Conservation (phyloP, 2,888 invertebrate species). For the Mesochorus sp. region DNA sequence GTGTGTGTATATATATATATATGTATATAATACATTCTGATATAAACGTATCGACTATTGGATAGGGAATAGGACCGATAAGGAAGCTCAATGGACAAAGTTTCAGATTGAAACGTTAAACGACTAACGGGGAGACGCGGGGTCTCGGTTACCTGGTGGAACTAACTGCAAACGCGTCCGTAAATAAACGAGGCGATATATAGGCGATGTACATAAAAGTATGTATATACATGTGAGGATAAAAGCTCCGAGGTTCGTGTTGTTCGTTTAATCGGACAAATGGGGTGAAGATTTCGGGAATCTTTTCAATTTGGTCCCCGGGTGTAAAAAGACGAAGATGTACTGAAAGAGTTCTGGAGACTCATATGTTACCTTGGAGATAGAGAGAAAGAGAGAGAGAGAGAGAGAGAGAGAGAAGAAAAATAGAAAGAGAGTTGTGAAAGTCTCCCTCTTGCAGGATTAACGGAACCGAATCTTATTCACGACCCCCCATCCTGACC, state of each 20-base stretch:
- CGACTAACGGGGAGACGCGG: conserved; percentile 34
- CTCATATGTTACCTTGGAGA: not conserved
- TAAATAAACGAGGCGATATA: not conserved
- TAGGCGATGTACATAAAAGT: not conserved
- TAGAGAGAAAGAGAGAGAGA: conserved; percentile 3
- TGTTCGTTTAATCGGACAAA: conserved; percentile 40
- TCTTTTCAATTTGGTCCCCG: conserved; percentile 50
- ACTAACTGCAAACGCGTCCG: conserved; percentile 31
- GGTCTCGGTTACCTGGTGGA: conserved; percentile 47
- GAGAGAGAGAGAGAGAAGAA: not conserved
- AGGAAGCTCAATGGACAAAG: conserved; percentile 33
- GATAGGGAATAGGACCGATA: conserved; percentile 6
- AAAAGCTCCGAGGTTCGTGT: too few relatives aligned
- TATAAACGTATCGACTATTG: not conserved
- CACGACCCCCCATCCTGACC: conserved; percentile 39
- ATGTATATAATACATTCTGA: not conserved
- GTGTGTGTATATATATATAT: not conserved
- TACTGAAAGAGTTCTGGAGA: conserved; percentile 36
- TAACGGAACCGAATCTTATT: conserved; percentile 63
- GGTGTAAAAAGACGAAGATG: conserved; percentile 20
- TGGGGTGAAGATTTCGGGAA: conserved; percentile 58
- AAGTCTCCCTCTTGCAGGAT: conserved; percentile 41
- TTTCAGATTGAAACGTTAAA: conserved; percentile 56
- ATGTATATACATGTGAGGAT: not conserved
- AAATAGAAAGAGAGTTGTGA: not conserved